Conservation (phyloP, 2,797 vertebrate genomes). For the Notolepis coatsorum region DNA sequence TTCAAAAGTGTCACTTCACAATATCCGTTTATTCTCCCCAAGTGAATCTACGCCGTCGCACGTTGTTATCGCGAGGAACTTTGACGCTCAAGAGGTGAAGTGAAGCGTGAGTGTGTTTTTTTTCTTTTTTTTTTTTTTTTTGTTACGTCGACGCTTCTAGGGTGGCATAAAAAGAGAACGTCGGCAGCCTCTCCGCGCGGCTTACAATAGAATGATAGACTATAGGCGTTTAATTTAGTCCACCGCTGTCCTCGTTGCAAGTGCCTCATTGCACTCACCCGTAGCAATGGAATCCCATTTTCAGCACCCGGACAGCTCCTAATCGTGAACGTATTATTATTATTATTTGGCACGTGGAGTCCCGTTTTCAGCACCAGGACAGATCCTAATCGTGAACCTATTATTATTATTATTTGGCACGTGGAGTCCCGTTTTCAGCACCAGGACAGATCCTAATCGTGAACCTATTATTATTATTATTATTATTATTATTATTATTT, state of each 20-base stretch:
- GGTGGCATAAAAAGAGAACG: conserved; percentile 48
- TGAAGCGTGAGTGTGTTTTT: conserved; percentile 56
- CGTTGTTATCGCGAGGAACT: conserved; percentile 78
- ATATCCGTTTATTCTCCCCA: no score
- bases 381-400: no score
- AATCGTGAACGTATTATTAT: no score
- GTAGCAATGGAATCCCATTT: conserved; percentile 58
- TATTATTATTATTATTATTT: not conserved
- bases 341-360: no score
- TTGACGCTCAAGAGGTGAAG: conserved; percentile 66
- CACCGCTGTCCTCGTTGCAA: not conserved
- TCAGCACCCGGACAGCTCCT: conserved; percentile 83
- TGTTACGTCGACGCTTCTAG: conserved; percentile 65
- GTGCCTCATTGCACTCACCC: conserved; percentile 48
- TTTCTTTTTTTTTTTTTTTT: conserved; percentile 15
- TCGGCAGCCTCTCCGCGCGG: conserved; percentile 13
- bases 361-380: no score
- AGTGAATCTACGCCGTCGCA: conserved; percentile 30
- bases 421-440: no score
- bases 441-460: no score
- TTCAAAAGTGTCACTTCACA: no score
- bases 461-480: conserved; percentile 31
- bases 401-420: no score
- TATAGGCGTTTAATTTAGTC: not conserved
- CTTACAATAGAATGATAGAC: not conserved